Base-by-base conservation (phyloP, 2,888 invertebrate genomes). In the Tromatobia lineatoria region DNA sequence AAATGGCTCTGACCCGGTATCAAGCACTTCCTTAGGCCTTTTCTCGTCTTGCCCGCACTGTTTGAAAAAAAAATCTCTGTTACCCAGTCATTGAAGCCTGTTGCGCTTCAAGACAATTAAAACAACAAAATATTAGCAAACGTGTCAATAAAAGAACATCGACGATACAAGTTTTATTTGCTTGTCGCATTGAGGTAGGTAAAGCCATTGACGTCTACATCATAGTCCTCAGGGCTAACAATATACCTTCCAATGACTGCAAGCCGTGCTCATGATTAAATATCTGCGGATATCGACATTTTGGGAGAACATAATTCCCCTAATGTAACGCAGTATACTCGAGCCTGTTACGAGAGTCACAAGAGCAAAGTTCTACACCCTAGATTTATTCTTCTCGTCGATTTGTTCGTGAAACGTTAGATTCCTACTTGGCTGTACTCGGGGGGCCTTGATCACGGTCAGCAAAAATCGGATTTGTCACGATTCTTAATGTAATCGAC, bases 401-500 rank as follows among this genome's bases (percentile, higher is more conserved):
- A 81, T 81, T 80, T 81, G 74, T 75, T 59, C 75, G 74, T 71
- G 84, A 78, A 84, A 84, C 84, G 75, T 84, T 84, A 84, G 78
- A 81, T 57, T 77, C 52, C 38, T 67, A 64, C 45, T 75, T 34
- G 25, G n/a, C 23, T 7, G 61, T 29, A 25, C 18, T n/a, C 34
- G 15, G 23, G 61, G 74, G 34, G 2, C n/a, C 42, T 29, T 34
- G 64, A 34, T 59, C 59, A 59, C 70, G 84, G 83, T 86, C 80
- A 86, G 86, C 85, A 80, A 80, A 91, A 91, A 93, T 93, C 92
- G 91, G 93, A 93, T 93, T 93, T 93, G 92, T 93, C 93, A 93
- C 92, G 91, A 93, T 91, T 92, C 90, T 89, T 91, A 91, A 91
- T 90, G 90, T 89, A 91, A 93, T 93, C 91, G 93, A 89, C 91